These are phyloP conservation scores for Corella eumyota DNA, from an alignment of 23 tunicate species.

Conservation along the genomic window DNA sequence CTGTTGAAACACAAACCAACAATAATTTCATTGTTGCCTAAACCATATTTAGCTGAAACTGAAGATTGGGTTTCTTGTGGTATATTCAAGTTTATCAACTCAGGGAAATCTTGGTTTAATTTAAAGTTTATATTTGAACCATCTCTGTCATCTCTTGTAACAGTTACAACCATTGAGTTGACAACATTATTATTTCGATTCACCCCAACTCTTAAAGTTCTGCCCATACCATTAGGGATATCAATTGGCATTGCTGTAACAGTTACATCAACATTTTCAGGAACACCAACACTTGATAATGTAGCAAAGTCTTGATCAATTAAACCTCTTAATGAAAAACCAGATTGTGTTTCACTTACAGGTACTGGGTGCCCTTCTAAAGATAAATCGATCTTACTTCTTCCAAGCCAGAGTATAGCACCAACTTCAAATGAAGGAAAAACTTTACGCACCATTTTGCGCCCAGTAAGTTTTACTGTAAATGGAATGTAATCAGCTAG, in stretches of 20 bases:
- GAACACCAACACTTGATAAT: not conserved
- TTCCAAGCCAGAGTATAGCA: constrained; percentile 6
- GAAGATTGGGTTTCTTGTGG: not conserved
- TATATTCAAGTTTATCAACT: not conserved
- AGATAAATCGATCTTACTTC: not conserved
- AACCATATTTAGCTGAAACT: not conserved
- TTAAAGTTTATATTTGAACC: not conserved
- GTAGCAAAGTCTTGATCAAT: not conserved
- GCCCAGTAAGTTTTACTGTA: constrained; percentile 2
- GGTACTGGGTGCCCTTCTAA: not conserved
- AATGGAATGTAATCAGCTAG: not conserved
- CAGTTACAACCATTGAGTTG: not conserved
- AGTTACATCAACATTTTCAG: not conserved
- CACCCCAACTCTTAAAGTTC: not conserved
- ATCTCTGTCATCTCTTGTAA: not conserved
- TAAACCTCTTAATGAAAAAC: not conserved
- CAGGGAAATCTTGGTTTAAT: constrained; percentile 1
- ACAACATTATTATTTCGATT: not conserved
- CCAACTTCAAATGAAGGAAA: constrained; percentile 10
- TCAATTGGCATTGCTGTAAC: not conserved
- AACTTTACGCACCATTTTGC: constrained; percentile 3
- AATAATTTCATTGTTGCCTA: not conserved
- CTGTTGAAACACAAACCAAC: not conserved
- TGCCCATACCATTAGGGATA: not conserved
- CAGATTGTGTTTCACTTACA: not conserved